These are phyloP conservation scores for Yponomeuta cagnagella DNA, from an alignment of 2,888 invertebrate genomes.

Conservation along the genomic window DNA sequence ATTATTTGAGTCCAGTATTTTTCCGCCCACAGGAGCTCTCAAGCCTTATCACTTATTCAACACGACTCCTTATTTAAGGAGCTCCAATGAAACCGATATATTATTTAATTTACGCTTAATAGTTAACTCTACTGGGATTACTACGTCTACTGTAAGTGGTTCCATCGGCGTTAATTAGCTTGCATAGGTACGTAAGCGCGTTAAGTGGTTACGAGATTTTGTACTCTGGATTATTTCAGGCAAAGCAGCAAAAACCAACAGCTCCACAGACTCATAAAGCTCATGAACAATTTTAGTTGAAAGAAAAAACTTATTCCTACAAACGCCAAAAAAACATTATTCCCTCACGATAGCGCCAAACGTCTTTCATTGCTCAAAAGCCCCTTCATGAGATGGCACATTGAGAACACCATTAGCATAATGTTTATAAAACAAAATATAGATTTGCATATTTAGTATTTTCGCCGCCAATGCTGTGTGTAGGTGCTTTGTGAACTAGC, in stretches of 20 bases:
- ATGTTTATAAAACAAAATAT: conserved; percentile 25
- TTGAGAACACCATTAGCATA: conserved; percentile 15
- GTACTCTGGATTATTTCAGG: neutral
- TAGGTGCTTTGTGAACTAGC: conserved; percentile 45
- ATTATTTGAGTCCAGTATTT: conserved; percentile 57
- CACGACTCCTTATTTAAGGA: conserved; percentile 43
- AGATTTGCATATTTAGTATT: conserved; percentile 25
- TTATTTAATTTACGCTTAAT: conserved; percentile 30
- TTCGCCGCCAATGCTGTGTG: conserved; percentile 21
- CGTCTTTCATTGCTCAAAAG: neutral
- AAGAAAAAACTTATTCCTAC: neutral
- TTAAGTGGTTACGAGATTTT: neutral
- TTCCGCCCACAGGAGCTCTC: conserved; percentile 50
- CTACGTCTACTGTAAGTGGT: neutral
- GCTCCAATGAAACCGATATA: conserved; percentile 39
- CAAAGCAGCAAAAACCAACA: neutral
- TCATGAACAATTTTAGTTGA: neutral
- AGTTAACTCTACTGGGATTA: neutral
- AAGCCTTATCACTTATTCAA: conserved; percentile 61
- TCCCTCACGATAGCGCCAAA: neutral
- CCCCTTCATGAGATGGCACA: neutral
- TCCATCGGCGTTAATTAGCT: neutral
- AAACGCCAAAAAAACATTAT: neutral
- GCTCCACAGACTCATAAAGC: neutral
- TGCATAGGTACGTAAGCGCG: neutral